Conservation (phyloP, 2,888 invertebrate genomes). For the Dromius quadrimaculatus region DNA sequence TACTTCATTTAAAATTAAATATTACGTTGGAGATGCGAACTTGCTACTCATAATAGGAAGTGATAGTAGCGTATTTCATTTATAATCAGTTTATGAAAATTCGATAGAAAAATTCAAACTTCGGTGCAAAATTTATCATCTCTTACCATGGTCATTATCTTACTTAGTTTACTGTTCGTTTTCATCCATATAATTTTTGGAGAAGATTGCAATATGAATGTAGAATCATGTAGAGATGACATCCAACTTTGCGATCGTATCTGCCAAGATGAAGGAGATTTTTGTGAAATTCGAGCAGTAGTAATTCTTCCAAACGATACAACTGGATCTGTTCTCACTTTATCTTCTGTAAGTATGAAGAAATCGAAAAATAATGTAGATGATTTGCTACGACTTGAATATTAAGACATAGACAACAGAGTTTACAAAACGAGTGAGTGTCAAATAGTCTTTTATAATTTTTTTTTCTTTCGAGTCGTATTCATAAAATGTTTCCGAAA, state of each 20-base stretch:
- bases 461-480: no score
- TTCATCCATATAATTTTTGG: background rate
- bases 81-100: no score
- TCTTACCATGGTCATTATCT: background rate
- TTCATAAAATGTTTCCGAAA: no score
- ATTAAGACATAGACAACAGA: no score
- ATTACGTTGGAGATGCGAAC: background rate
- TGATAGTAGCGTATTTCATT: no score
- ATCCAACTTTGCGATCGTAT: constrained; percentile 26
- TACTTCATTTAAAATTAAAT: background rate
- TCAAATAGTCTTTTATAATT: no score
- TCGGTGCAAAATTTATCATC: no score
- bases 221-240: background rate
- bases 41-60: no score
- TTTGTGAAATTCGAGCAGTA: constrained; percentile 28
- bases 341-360: constrained; percentile 10
- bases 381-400: no score
- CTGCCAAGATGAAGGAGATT: background rate
- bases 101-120: no score
- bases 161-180: background rate
- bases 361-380: no score
- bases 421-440: no score
- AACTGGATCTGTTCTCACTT: constrained; percentile 5
- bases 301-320: constrained; percentile 30
- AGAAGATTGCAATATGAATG: constrained; percentile 4